Evolutionary conservation across 1,140 invertebrate species (phyloP), one percentile per base, ranked within the genome.

Genomic region (Panagrolaimus sp.): DNA sequence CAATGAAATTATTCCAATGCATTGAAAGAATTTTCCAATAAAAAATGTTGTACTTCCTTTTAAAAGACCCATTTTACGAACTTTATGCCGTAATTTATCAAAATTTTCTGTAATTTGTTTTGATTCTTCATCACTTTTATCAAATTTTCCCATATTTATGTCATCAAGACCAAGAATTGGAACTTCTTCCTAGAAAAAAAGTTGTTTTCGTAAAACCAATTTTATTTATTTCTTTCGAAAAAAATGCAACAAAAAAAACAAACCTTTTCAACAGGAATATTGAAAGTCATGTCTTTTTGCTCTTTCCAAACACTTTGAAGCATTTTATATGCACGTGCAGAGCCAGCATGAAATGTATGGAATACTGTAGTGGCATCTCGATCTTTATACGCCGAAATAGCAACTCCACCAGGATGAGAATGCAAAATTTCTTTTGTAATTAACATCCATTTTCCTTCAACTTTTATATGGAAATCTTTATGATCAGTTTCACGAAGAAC

Each of bases 361-460:
- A 83, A 83, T 28, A 77, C 73, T 17, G 81, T 82, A 65, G 76
- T 83, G 6, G 80, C 80, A 65, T 82, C 80, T 63, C 68, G 70
- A 65, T 82, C 76, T 38, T 71, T 73, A 67, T 82, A 82, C 10
- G 80, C 75, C 43, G 75, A 75, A 48, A 82, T 78, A 12, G 81
- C 80, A 63, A 64, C 73, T 32, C 82, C 81, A 24, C 80, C 80
- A 28, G 80, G 80, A 72, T 82, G 80, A 12, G 65, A 38, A 17
- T 45, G 69, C 15, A 82, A 47, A 38, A 83, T 63, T 24, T 80
- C 67, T 52, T 79, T 70, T 43, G 77, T 72, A 65, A 82, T 72
- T 43, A 62, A 32, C 21, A 83, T 55, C 80, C 80, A 82, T 68
- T 73, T 70, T n/a, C 79, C 81, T 68, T 82, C 80, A 28, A 82